phyloP scores from a whole-genome alignment of 2,888 invertebrate genomes.

The Eudasyphora cyanicolor region DNA sequence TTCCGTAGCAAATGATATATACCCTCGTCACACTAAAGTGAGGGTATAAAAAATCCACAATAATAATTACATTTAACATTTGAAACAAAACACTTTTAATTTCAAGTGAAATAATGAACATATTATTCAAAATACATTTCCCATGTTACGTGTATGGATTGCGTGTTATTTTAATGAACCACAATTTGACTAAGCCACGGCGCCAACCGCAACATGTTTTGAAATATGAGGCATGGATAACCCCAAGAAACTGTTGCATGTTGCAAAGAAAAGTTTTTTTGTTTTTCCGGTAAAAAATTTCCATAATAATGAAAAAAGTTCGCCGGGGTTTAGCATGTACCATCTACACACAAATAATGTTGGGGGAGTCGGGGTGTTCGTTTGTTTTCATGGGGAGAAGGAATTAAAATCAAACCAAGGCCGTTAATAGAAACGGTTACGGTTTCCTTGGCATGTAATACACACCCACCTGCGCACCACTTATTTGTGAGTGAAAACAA shows the following conservation, averaged over 20 bases:
- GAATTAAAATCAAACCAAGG: not conserved
- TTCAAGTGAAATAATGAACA: too few relatives aligned
- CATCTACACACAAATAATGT: not conserved
- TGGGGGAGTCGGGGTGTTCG: not conserved
- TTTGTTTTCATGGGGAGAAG: not conserved
- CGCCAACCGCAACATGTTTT: not conserved
- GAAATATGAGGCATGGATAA: slow-evolving; percentile 16
- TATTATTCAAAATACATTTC: not conserved
- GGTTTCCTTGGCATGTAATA: slow-evolving; percentile 41
- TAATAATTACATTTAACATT: too few relatives aligned
- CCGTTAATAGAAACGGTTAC: slow-evolving; percentile 3
- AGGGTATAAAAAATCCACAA: not conserved
- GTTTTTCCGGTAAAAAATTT: not conserved
- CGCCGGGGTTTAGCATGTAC: not conserved
- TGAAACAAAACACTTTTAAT: too few relatives aligned
- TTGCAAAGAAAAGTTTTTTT: not conserved
- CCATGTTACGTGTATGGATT: not conserved
- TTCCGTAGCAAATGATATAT: too few relatives aligned
- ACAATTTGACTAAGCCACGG: not conserved
- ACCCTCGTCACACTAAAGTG: too few relatives aligned
- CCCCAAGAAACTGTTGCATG: slow-evolving; percentile 40
- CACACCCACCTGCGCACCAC: not conserved
- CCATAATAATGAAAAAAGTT: not conserved
- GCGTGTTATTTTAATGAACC: not conserved
- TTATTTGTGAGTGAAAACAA: not conserved